Conservation (phyloP, 2,888 invertebrate genomes). For the Acanthosepion pharaonis region DNA sequence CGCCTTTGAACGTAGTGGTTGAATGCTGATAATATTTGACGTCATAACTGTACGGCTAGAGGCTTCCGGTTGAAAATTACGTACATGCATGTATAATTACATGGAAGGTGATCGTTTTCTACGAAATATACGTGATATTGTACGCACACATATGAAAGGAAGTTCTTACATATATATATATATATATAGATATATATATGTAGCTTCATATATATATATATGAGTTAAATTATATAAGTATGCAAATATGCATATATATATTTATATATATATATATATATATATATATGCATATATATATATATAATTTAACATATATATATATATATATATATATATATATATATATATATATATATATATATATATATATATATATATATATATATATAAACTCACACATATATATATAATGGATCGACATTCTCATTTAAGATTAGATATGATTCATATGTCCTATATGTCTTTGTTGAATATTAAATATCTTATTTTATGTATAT, state of each 20-base stretch:
- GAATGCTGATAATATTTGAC: background rate
- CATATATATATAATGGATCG: no score
- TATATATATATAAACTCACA: no score
- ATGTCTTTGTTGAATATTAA: no score
- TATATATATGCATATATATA: background rate
- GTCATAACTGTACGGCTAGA: background rate
- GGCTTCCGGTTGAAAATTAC: background rate
- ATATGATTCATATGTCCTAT: background rate
- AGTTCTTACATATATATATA: background rate
- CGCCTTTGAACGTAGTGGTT: constrained; percentile 16
- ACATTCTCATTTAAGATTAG: no score
- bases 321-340: no score
- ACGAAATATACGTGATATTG: background rate
- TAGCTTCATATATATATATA: background rate
- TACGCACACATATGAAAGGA: background rate
- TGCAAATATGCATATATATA: no score
- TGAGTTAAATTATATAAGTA: no score
- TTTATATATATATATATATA: background rate
- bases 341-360: no score
- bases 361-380: no score
- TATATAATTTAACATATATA: no score
- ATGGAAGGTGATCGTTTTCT: background rate
- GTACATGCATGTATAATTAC: background rate
- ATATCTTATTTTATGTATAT: no score
- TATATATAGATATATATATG: background rate